Evolutionary conservation across 2,113 vertebrate genomes (phyloP).

Genomic region (Lamprologus tigripictilis): DNA sequence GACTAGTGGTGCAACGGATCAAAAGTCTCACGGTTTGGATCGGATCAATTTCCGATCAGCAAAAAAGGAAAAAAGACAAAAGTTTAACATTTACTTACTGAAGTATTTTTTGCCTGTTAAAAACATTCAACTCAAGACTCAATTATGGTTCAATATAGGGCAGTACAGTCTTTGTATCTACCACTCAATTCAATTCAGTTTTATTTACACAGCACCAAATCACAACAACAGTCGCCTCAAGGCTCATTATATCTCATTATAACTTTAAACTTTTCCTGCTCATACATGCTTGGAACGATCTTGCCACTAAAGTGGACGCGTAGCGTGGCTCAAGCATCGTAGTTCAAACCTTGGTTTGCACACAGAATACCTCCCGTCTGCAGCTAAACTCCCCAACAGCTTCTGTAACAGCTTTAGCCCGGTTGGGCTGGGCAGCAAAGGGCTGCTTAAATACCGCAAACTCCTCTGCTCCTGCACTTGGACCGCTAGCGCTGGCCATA

Average conservation of each 20-base stretch:
- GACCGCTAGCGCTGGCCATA: background rate
- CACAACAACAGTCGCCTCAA: background rate
- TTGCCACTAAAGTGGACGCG: background rate
- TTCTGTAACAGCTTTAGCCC: background rate
- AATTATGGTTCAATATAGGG: background rate
- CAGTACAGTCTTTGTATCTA: background rate
- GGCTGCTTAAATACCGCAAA: background rate
- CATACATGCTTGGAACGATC: background rate
- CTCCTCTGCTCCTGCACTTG: accelerated
- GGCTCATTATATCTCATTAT: background rate
- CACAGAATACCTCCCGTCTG: background rate
- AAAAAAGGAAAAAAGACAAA: background rate
- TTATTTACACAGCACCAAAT: background rate
- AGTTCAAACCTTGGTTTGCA: background rate
- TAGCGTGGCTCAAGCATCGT: background rate
- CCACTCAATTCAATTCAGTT: background rate
- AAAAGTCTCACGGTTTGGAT: background rate
- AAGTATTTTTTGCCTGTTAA: background rate
- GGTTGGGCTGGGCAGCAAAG: background rate
- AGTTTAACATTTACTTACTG: background rate
- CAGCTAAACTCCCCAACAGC: background rate
- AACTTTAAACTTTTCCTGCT: background rate
- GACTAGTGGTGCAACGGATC: background rate
- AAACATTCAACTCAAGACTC: background rate
- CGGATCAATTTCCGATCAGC: background rate